These are phyloP conservation scores for Taeniopygia guttata DNA, from an alignment of 2,797 vertebrate species.

Conservation along the genomic window DNA sequence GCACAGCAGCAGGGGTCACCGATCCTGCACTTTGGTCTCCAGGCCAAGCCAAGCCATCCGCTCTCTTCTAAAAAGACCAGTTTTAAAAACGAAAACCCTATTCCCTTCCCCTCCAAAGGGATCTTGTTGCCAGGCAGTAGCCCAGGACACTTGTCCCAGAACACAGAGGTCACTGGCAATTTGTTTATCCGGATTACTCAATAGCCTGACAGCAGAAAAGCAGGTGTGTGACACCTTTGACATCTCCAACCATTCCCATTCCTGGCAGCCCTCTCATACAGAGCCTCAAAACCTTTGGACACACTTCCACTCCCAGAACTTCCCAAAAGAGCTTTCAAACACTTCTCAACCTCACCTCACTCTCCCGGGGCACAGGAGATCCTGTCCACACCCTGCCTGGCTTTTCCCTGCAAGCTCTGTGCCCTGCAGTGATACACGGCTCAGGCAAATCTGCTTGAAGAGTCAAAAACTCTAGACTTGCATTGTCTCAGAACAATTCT, in stretches of 20 bases:
- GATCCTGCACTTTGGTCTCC: background rate
- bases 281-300: background rate
- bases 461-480: background rate
- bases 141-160: background rate
- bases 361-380: background rate
- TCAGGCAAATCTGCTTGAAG: background rate
- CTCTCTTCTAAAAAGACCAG: background rate
- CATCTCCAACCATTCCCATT: background rate
- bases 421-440: rapidly evolving
- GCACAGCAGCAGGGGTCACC: rapidly evolving
- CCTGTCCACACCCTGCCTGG: background rate
- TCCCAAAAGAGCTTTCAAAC: background rate
- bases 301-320: background rate
- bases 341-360: background rate
- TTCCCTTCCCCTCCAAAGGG: background rate
- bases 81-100: background rate
- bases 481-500: background rate
- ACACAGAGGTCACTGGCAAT: background rate
- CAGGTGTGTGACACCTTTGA: background rate
- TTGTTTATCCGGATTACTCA: background rate
- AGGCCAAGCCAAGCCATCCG: background rate
- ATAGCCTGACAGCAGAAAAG: background rate
- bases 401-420: background rate
- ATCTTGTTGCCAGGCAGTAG: too few species aligned
- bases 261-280: background rate